Percentiles rank a stretch among this genome's conserved stretches.
Evolutionary conservation across 1,140 invertebrate genomes (phyloP).

Genomic region (Ephestia elutella): DNA sequence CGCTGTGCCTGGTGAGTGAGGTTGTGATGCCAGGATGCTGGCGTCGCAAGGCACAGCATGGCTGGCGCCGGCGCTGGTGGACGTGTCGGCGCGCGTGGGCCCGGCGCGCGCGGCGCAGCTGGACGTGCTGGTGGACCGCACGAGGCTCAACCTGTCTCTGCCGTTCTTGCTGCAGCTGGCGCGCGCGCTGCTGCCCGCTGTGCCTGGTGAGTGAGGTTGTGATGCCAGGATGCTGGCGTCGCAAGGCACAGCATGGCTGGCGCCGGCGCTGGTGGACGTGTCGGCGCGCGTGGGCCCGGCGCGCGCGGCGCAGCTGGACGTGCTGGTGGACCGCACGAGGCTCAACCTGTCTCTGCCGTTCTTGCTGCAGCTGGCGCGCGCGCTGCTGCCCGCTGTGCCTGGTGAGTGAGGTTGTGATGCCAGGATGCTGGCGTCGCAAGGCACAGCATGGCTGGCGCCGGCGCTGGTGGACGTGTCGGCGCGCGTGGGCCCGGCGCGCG

Average conservation of each 20-base stretch:
- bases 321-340: slow-evolving; percentile 82
- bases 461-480: slow-evolving; percentile 45
- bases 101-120: slow-evolving; percentile 72
- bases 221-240: slow-evolving; percentile 83
- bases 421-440: slow-evolving; percentile 82
- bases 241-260: slow-evolving; percentile 75
- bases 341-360: slow-evolving; percentile 85
- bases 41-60: slow-evolving; percentile 79
- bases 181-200: slow-evolving; percentile 78
- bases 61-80: slow-evolving; percentile 59
- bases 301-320: slow-evolving; percentile 76
- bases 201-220: no score
- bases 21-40: slow-evolving; percentile 82
- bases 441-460: slow-evolving; percentile 73
- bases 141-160: slow-evolving; percentile 83
- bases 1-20: no score
- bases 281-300: slow-evolving; percentile 72
- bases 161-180: slow-evolving; percentile 82
- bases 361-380: slow-evolving; percentile 80
- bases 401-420: no score
- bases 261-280: slow-evolving; percentile 52
- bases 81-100: slow-evolving; percentile 64
- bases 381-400: no score
- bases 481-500: slow-evolving; percentile 75
- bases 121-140: slow-evolving; percentile 83